Base-by-base conservation (phyloP, 35 echinoderm and acorn worm species). In the Apostichopus japonicus region DNA sequence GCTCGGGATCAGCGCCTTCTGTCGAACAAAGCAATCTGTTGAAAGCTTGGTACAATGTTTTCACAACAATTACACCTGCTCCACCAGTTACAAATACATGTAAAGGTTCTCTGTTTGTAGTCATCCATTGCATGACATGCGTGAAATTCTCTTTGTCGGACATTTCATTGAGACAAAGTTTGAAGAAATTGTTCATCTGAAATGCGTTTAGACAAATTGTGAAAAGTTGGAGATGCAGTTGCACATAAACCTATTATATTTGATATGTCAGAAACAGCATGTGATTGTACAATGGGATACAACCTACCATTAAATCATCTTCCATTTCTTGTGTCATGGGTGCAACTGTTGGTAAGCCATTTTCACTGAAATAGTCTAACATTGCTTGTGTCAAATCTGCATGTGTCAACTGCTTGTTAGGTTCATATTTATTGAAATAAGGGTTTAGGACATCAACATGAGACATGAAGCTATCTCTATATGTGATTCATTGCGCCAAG, bases 71-170 rank as follows among this genome's bases (percentile, higher is more conserved):
- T 53, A 81, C 79, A 11, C 91, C 91, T 67, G 91, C 91, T n/a
- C 91, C 91, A 59, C 91, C 91, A 71, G 91, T 92, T 14, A 92
- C 2, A 54, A 92, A 92, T 24, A 65, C 59, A 73, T 92, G 59
- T 7, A 92, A 52, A 17, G 91, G 91, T 53, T 92, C 61, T 44
- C 24, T 55, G 22, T 55, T 24, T 79, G 77, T 61, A n/a, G 76
- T 1, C 4, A 92, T 53, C 51, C 75, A 55, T 51, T 54, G 54
- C 65, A 91, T 44, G 4, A 91, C 73, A 77, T 91, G 65, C n/a
- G 65, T 91, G 70, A 76, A 91, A 70, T 90, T n/a, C n/a, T n/a
- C n/a, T n/a, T n/a, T n/a, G n/a, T n/a, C n/a, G n/a, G n/a, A n/a
- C n/a, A n/a, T n/a, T 90, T 72, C 73, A n/a, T 53, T 14, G 70